Percentiles rank a stretch among this genome's conserved stretches.
Conservation (phyloP, 2,113 vertebrate genomes). For the Dromiciops gliroides region DNA sequence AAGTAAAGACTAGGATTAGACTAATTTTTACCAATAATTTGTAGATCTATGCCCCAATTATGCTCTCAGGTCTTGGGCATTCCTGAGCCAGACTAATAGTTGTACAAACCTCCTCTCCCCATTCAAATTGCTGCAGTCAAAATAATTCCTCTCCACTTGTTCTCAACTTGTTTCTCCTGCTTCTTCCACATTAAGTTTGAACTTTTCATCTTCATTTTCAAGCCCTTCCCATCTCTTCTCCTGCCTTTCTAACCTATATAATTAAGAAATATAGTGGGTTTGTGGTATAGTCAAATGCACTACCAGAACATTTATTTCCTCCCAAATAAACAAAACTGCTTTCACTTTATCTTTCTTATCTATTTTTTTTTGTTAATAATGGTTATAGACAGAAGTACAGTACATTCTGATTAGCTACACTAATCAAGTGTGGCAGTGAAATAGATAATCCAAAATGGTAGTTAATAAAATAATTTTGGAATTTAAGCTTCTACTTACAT, state of each 20-base stretch:
- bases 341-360: slow-evolving; percentile 34
- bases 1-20: slow-evolving; percentile 24
- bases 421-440: slow-evolving; percentile 18
- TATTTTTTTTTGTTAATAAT: slow-evolving; percentile 46
- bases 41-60: slow-evolving; percentile 3
- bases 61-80: slow-evolving; percentile 24
- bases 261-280: slow-evolving; percentile 23
- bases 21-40: slow-evolving; percentile 38
- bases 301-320: slow-evolving; percentile 44
- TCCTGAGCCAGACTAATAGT: neutral
- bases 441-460: slow-evolving; percentile 30
- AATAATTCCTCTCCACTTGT: slow-evolving; percentile 6
- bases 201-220: slow-evolving; percentile 48
- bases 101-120: slow-evolving; percentile 16
- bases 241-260: slow-evolving; percentile 32
- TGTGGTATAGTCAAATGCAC: slow-evolving; percentile 15
- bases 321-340: slow-evolving; percentile 5
- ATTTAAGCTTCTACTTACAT: slow-evolving; percentile 42
- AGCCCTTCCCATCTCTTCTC: slow-evolving; percentile 5
- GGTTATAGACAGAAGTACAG: slow-evolving; percentile 2
- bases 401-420: slow-evolving; percentile 10
- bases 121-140: neutral
- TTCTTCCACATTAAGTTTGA: slow-evolving; percentile 36
- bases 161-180: slow-evolving; percentile 17
- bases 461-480: slow-evolving; percentile 18